Base-by-base conservation (phyloP, 2,113 vertebrate genomes). In the Gopherus evgoodei region DNA sequence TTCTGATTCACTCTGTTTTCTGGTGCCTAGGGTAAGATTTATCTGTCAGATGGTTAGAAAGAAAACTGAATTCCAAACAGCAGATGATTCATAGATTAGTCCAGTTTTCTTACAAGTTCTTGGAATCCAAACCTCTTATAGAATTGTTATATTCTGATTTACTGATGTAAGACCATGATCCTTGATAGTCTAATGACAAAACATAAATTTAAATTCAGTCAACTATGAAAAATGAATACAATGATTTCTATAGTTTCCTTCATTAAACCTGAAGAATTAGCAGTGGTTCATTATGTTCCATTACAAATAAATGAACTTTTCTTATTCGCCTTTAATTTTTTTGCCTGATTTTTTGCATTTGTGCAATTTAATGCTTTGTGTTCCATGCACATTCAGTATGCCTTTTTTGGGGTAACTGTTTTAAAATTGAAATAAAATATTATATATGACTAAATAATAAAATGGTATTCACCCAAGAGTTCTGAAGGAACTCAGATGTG, bases 391-490 rank as follows among this genome's bases (percentile, higher is more conserved):
- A 0, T 52, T 10, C 3, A 2, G 76, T 53, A 11, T 53, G 78
- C 5, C 8, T 78, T 42, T 11, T 8, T 14, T 47, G 42, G 24
- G 42, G 42, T 78, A 14, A 16, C 59, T 81, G 12, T 47, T 91
- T 92, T 90, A 85, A 81, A 49, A 31, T 72, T 95, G 76, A 91
- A 75, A 24, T 89, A 72, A 94, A 94, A 87, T 69, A 65, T 81
- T 93, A 1, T 50, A 17, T 62, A 22, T 54, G 53, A 54, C 53
- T 54, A 54, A 54, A 54, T 52, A 52, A 54, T 54, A 22, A 54
- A 54, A 54, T 50, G 50, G 50, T 50, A 50, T 50, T 50, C 50
- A 50, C 50, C 50, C 50, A 50, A 50, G 50, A 50, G 50, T 50
- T 50, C 50, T 50, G 4, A 50, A 50, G 50, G 14, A 50, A 50